Evolutionary conservation across 2,797 vertebrate genomes (phyloP).

Genomic region (Sternotherus odoratus): DNA sequence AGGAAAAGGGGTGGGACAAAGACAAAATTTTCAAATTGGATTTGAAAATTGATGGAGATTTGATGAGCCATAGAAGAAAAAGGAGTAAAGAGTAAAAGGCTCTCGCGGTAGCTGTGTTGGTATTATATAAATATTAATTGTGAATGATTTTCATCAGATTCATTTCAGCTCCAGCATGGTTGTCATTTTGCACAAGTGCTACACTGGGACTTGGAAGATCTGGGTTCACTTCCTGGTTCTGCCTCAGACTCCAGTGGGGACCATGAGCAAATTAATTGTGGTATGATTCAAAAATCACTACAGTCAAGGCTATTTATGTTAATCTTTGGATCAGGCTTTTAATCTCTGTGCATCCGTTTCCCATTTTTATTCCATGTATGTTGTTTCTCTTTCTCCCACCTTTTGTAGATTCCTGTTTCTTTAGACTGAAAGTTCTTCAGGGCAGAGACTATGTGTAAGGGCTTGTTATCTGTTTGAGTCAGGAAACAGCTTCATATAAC

Average conservation of each 20-base stretch:
- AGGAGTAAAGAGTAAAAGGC: neutral
- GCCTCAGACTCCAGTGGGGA: neutral
- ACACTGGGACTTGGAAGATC: neutral
- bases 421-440: neutral
- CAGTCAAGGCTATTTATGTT: neutral
- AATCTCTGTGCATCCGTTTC: neutral
- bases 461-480: too few species aligned
- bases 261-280: neutral
- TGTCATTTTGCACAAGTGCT: neutral
- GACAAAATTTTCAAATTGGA: accelerated
- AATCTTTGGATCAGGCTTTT: neutral
- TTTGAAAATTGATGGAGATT: neutral
- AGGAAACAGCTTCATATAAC: neutral
- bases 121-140: neutral
- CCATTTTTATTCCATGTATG: neutral
- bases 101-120: neutral
- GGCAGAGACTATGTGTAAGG: neutral
- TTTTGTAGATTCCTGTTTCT: neutral
- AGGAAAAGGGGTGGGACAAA: neutral
- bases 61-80: neutral
- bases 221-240: neutral
- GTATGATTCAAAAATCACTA: neutral
- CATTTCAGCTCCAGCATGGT: neutral
- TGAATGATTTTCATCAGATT: neutral
- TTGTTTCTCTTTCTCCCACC: neutral